These are phyloP conservation scores for Adelognathus sp. DNA, from an alignment of 2,888 invertebrate genomes.

Conservation along the genomic window DNA sequence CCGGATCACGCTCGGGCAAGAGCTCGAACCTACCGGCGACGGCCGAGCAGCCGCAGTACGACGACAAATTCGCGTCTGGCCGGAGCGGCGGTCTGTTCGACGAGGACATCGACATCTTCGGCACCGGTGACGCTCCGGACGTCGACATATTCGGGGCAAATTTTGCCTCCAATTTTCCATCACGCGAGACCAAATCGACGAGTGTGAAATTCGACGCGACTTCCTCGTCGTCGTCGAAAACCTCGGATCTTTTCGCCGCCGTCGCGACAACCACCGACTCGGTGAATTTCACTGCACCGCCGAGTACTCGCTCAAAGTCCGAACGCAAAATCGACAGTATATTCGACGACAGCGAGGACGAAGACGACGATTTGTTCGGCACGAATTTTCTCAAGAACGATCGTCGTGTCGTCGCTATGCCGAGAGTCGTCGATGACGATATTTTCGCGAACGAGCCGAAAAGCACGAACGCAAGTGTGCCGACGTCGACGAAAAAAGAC, in stretches of 20 bases:
- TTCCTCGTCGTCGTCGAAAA: slow-evolving; percentile 19
- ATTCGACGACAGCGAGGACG: slow-evolving; percentile 72
- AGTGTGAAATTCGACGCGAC: background rate
- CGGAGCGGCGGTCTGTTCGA: slow-evolving; percentile 70
- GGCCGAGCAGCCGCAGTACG: slow-evolving; percentile 58
- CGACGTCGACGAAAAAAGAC: slow-evolving; percentile 62
- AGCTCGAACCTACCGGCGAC: slow-evolving; percentile 69
- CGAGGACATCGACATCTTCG: slow-evolving; percentile 74
- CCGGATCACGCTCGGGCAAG: slow-evolving; percentile 72
- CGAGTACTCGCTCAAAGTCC: slow-evolving; percentile 16
- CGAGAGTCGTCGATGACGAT: slow-evolving; percentile 48
- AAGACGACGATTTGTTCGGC: slow-evolving; percentile 67
- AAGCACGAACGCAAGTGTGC: slow-evolving; percentile 26
- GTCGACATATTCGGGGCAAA: slow-evolving; percentile 51
- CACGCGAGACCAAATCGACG: background rate
- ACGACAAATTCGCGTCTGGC: slow-evolving; percentile 59
- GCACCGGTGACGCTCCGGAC: slow-evolving; percentile 41
- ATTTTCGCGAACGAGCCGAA: slow-evolving; percentile 48
- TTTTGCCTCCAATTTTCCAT: slow-evolving; percentile 22
- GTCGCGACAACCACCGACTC: background rate
- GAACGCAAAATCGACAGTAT: slow-evolving; percentile 61
- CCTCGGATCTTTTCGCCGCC: slow-evolving; percentile 4
- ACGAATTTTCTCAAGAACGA: slow-evolving; percentile 51
- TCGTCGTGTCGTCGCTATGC: slow-evolving; percentile 35
- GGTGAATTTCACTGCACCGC: background rate